phyloP scores from a whole-genome alignment of 2,888 invertebrate genomes.

The Homarus gammarus region DNA sequence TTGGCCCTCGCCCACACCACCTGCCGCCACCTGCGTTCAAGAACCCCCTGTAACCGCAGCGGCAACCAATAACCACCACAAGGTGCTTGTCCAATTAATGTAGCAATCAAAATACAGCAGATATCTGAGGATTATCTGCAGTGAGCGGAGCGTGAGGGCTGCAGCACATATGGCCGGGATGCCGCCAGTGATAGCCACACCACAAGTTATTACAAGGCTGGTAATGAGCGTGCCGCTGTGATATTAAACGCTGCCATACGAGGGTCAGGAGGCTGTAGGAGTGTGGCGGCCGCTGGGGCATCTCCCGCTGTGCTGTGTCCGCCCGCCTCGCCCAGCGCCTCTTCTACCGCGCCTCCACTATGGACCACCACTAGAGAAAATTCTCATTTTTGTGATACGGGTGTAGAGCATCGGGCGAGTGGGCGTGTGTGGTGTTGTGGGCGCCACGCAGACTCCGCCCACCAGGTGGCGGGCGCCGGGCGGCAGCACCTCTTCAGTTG shows the following conservation, averaged over 20 bases:
- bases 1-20: constrained; percentile 29
- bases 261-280: background rate
- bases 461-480: constrained; percentile 41
- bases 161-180: background rate
- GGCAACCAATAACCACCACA: constrained; percentile 26
- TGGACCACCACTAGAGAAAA: background rate
- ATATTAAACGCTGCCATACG: background rate
- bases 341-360: background rate
- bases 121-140: constrained; percentile 2
- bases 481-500: constrained; percentile 33
- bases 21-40: constrained; percentile 45
- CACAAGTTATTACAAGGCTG: background rate
- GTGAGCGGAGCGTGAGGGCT: background rate
- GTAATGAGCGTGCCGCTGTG: background rate
- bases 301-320: background rate
- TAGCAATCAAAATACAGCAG: constrained; percentile 17
- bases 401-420: constrained; percentile 12
- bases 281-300: background rate
- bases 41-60: constrained; percentile 38
- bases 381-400: constrained; percentile 14
- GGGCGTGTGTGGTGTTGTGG: constrained; percentile 23
- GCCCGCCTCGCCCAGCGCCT: background rate
- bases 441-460: constrained; percentile 56
- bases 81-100: constrained; percentile 22
- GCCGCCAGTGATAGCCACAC: constrained; percentile 3